phyloP scores from a whole-genome alignment of 1,140 invertebrate species.

The Drosophila azteca region DNA sequence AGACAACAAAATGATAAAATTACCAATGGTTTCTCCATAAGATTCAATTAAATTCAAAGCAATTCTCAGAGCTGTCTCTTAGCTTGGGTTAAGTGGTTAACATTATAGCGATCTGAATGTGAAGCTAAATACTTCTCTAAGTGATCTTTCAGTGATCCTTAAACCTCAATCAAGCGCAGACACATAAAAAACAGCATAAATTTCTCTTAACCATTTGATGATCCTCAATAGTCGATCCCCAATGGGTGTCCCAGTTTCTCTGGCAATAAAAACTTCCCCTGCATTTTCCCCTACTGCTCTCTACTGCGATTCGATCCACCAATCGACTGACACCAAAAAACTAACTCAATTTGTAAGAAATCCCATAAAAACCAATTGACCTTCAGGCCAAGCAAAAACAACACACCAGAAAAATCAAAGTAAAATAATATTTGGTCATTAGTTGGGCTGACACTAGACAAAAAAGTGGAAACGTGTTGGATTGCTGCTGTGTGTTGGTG shows the following conservation, averaged over 20 bases:
- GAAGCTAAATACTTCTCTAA: conserved; percentile 22
- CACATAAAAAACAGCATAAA: too few species aligned
- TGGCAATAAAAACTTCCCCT: conserved; percentile 16
- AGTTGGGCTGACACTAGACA: conserved; percentile 48
- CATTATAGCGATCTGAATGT: conserved; percentile 6
- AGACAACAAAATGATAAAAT: conserved; percentile 1
- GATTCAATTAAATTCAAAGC: conserved; percentile 20
- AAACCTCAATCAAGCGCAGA: neutral
- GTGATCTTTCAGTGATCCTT: conserved; percentile 14
- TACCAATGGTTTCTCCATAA: conserved; percentile 7
- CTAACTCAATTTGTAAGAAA: conserved; percentile 60
- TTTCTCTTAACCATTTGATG: conserved; percentile 15
- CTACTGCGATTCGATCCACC: too few species aligned
- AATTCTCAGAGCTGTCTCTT: conserved; percentile 20
- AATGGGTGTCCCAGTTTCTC: conserved; percentile 31
- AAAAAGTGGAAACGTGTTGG: conserved; percentile 58
- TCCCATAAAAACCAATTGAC: conserved; percentile 66
- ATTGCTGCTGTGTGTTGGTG: neutral
- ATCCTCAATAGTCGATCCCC: conserved; percentile 11
- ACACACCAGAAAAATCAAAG: conserved; percentile 55
- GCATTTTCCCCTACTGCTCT: neutral
- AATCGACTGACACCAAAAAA: conserved; percentile 29
- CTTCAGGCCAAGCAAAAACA: conserved; percentile 61
- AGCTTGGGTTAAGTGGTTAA: conserved; percentile 24
- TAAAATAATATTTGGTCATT: conserved; percentile 77